Base-by-base conservation (phyloP, 2,113 vertebrate species). In the Tenebrosternarchus preto region DNA sequence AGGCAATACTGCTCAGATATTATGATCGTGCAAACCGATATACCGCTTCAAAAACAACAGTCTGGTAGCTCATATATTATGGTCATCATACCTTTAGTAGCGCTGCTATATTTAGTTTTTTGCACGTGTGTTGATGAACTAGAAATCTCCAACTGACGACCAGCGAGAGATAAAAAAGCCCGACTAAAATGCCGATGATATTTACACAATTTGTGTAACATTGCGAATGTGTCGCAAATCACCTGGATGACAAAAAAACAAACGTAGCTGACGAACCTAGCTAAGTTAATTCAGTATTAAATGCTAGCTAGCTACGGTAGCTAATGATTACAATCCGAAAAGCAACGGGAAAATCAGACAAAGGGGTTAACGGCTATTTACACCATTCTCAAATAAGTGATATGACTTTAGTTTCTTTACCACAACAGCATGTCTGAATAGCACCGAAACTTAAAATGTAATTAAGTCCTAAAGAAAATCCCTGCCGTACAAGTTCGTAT, bases 121-220 rank as follows among this genome's bases (percentile, higher is more conserved):
- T 80, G 85, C 29, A 70, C 31, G 31, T 71, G 73, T 27, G 68
- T 39, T 12, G 69, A 31, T 68, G 57, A 70, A 56, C 2, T 36
- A 0, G 31, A 46, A 0, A 39, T 22, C 11, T 33, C 25, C 22
- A 64, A 7, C 0, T 56, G 33, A 56, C 59, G 59, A 29, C 72
- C 31, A 72, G 43, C 17, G 31, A 55, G 29, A 17, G 72, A 50
- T 25, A 27, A 27, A 53, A 76, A 20, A 20, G 59, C 74, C 25
- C 46, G 29, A 6, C 61, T 25, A 29, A 56, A n/a, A n/a, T 63
- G 76, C n/a, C 55, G 71, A 7, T 82, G 67, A 67, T 68, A 69
- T 22, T 17, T 63, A 63, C 76, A 81, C 24, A 86, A 33, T 64
- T 29, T 77, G 33, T 63, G 73, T 8, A 86, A 76, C 85, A 86